A percentile compares a stretch with the other conserved stretches of the same genome.
Conservation (phyloP, 2,888 invertebrate genomes). For the Nephrotoma flavescens region DNA sequence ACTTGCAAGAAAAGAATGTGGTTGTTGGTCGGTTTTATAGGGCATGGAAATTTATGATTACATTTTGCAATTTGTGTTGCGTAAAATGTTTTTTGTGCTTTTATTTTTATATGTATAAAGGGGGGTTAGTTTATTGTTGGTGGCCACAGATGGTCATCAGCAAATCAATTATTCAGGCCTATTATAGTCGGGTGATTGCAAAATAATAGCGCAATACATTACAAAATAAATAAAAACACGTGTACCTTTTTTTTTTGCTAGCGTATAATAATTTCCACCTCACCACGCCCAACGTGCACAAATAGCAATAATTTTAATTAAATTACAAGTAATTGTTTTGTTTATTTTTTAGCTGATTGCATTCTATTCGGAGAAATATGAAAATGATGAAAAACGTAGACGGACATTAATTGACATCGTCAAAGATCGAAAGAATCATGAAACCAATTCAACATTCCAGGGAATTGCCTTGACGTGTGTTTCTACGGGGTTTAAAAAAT, state of each 20-base stretch:
- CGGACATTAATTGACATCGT: conserved; percentile 21
- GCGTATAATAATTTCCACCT: background rate
- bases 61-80: background rate
- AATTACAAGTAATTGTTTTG: background rate
- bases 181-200: background rate
- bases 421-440: conserved; percentile 20
- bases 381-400: conserved; percentile 26
- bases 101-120: background rate
- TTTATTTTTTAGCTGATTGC: conserved; percentile 19
- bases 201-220: background rate
- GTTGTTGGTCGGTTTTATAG: background rate
- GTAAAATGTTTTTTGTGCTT: background rate
- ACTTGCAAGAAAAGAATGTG: background rate
- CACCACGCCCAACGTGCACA: background rate
- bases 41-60: background rate
- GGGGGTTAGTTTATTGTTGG: background rate
- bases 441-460: conserved; percentile 28
- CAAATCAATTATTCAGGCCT: background rate
- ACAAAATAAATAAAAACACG: too few species aligned
- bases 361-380: conserved; percentile 24
- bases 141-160: background rate
- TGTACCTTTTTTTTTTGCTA: too few species aligned
- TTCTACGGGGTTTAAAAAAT: conserved; percentile 34
- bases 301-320: background rate
- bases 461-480: conserved; percentile 35